phyloP scores from a whole-genome alignment of 2,888 invertebrate species.

The Nemotelus nigrinus region DNA sequence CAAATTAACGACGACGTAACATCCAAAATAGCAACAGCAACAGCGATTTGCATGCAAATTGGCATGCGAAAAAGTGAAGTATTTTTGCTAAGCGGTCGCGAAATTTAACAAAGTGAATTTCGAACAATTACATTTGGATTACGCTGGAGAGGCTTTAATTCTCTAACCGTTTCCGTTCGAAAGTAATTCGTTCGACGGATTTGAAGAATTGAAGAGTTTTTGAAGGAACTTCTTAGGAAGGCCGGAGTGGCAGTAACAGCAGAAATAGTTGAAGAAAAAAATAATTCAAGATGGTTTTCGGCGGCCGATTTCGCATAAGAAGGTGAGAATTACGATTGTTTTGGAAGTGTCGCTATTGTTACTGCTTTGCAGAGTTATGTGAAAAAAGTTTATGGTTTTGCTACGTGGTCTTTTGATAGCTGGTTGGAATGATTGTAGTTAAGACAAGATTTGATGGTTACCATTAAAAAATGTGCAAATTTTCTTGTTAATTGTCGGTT shows the following conservation, averaged over 20 bases:
- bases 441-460: too few species aligned
- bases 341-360: neutral
- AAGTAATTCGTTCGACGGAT: too few species aligned
- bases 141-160: neutral
- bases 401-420: too few species aligned
- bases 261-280: conserved; percentile 2
- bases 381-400: too few species aligned
- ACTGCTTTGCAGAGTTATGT: too few species aligned
- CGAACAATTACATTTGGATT: conserved; percentile 27
- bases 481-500: neutral
- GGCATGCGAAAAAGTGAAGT: conserved; percentile 1
- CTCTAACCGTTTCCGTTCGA: too few species aligned
- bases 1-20: neutral
- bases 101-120: conserved; percentile 16
- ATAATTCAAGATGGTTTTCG: conserved; percentile 62
- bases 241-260: conserved; percentile 8
- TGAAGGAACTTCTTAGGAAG: neutral
- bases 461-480: conserved; percentile 10
- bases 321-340: conserved; percentile 56
- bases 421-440: too few species aligned
- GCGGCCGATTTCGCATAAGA: conserved; percentile 65
- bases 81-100: neutral
- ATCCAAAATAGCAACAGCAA: neutral
- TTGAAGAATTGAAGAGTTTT: neutral
- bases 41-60: neutral